Evolutionary conservation across 2,797 vertebrate species (phyloP).

Genomic region (Tangara arthus): DNA sequence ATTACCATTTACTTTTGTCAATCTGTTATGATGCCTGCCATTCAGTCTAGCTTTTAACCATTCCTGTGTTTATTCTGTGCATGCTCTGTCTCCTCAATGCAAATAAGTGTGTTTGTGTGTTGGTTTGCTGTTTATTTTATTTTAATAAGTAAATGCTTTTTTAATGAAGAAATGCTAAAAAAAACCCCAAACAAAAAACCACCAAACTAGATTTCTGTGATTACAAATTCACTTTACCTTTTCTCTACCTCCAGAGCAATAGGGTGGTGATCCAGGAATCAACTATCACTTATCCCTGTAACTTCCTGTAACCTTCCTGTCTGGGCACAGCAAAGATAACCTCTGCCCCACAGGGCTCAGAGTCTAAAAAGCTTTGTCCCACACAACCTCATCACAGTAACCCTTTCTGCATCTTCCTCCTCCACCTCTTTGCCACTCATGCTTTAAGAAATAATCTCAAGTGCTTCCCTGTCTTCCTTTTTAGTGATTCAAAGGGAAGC

Average conservation of each 20-base stretch:
- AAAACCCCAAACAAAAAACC: neutral
- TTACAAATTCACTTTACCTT: neutral
- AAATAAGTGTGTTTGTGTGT: neutral
- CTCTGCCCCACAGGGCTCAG: conserved; percentile 18
- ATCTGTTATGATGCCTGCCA: neutral
- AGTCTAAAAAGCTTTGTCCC: neutral
- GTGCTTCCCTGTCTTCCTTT: neutral
- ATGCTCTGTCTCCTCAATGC: neutral
- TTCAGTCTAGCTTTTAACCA: neutral
- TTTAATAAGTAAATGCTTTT: neutral
- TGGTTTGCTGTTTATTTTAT: neutral
- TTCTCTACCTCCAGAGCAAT: conserved; percentile 1
- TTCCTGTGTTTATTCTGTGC: neutral
- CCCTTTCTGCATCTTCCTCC: conserved; percentile 1
- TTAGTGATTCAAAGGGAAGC: neutral
- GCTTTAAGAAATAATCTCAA: neutral
- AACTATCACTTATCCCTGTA: conserved; percentile 31
- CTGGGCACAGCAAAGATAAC: conserved; percentile 53
- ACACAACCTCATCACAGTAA: neutral
- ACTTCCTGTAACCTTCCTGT: conserved; percentile 64
- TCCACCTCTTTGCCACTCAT: neutral
- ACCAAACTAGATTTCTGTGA: neutral
- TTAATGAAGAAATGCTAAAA: neutral
- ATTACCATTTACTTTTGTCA: neutral
- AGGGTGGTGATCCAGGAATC: neutral